Percentiles rank a stretch among this genome's conserved stretches.
Conservation (phyloP, 37 sponge, comb jelly and placozoan species). For the Diacarnus erythraeanus region DNA sequence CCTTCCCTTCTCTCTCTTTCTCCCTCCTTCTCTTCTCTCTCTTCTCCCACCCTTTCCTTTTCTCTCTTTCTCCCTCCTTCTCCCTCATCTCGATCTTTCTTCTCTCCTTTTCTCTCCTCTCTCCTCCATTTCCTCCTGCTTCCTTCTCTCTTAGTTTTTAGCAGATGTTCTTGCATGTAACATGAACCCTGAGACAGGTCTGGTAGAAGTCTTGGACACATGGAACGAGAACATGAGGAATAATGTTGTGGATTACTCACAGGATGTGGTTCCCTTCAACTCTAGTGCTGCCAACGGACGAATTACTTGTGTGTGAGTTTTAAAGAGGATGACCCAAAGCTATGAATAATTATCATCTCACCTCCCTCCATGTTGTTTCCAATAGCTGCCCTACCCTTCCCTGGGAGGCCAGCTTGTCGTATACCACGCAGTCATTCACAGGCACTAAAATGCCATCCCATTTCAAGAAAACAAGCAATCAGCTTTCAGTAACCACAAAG, state of each 20-base stretch:
- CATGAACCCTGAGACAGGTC: background rate
- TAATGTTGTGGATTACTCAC: background rate
- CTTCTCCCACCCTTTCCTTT: background rate
- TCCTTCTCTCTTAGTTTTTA: background rate
- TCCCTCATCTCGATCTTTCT: background rate
- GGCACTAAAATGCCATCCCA: too few species aligned
- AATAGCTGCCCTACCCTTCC: too few species aligned
- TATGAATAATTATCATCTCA: too few species aligned
- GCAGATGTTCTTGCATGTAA: slow-evolving; percentile 28
- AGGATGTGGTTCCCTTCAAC: slow-evolving; percentile 15
- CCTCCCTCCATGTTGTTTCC: too few species aligned
- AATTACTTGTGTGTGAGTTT: slow-evolving; percentile 10
- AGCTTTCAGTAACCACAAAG: too few species aligned
- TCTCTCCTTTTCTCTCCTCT: background rate
- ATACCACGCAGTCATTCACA: too few species aligned
- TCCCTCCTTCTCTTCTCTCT: background rate
- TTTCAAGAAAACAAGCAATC: too few species aligned
- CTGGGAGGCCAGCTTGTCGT: too few species aligned
- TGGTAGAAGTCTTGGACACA: slow-evolving; percentile 7
- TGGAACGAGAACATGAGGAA: background rate
- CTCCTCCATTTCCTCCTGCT: background rate
- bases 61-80: background rate
- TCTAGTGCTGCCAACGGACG: background rate
- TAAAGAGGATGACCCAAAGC: background rate
- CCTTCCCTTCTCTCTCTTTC: background rate